Evolutionary conservation across 23 tunicate species (phyloP).

Genomic region (Corella eumyota): DNA sequence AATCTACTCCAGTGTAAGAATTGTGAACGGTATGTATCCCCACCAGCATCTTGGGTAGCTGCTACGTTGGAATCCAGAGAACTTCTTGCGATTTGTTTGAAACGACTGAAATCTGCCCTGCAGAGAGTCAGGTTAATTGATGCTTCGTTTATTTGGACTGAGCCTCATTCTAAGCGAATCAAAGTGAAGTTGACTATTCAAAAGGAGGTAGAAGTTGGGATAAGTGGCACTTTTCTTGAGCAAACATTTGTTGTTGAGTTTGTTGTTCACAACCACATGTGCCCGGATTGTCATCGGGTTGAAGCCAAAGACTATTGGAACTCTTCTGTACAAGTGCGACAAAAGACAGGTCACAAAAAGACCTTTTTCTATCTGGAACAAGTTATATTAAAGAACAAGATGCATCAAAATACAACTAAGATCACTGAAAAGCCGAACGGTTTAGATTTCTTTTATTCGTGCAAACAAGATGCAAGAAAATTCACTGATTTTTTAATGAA

Average conservation of each 20-base stretch:
- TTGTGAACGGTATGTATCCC: conserved; percentile 86
- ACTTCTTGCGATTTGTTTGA: conserved; percentile 76
- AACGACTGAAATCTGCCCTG: conserved; percentile 56
- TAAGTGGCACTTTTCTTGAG: conserved; percentile 79
- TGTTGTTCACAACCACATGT: conserved; percentile 82
- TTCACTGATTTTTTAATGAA: conserved; percentile 62
- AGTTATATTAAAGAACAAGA: conserved; percentile 68
- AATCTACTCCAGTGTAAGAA: conserved; percentile 63
- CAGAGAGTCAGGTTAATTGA: conserved; percentile 75
- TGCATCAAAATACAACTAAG: conserved; percentile 79
- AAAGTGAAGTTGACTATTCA: conserved; percentile 87
- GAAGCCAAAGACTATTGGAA: conserved; percentile 99
- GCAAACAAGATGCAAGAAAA: conserved; percentile 81
- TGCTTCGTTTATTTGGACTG: conserved; percentile 95
- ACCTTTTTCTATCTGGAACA: conserved; percentile 93
- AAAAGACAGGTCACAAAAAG: conserved; percentile 64
- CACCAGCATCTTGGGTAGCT: conserved; percentile 74
- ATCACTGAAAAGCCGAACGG: conserved; percentile 70
- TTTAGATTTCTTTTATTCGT: conserved; percentile 61
- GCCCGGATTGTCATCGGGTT: conserved; percentile 93
- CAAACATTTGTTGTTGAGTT: conserved; percentile 83
- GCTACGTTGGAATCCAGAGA: conserved; percentile 86
- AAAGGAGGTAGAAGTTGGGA: conserved; percentile 39
- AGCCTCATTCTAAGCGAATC: conserved; percentile 94
- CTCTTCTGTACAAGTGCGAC: conserved; percentile 88